Evolutionary conservation across 2,113 vertebrate genomes (phyloP), one percentile per base, ranked within the genome.

Genomic region (Corythoichthys intestinalis): DNA sequence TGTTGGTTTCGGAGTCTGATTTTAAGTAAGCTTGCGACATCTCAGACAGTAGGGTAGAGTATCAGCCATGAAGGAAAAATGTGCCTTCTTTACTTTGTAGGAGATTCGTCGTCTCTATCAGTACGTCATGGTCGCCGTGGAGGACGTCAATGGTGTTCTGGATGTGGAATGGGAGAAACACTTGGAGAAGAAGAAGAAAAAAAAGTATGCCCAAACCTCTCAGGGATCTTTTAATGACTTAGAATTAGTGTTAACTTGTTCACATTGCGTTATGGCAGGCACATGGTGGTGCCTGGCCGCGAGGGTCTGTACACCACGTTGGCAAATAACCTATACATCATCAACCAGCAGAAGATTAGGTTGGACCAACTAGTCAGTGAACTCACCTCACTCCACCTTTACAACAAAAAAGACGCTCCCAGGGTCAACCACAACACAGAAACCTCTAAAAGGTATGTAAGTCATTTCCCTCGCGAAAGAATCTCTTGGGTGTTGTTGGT

Each of bases 111-210:
- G 92, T 72, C 85, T 98, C 66, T 95, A 98, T 79, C 97, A 98
- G 70, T 98, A 98, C 0, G 94, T 96, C 14, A 96, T 91, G 65
- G 95, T 95, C 84, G 94, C 96, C 10, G 95, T 99, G 67, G 96
- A 98, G 80, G 96, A 96, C 35, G 96, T 99, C 67, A 99, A 96
- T 11, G 96, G 95, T 0, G 94, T 99, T 9, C 78, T 99, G 70
- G 95, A 99, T 84, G 80, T 96, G 77, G 96, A 98, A 71, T 99
- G 98, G 98, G 96, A 98, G 63, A 92, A 91, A 54, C 93, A 97
- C 72, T 79, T 98, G 90, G 95, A 98, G 59, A 94, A 94, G 80
- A 94, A 93, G 78, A 96, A 88, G 59, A 95, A 94, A 53, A 94
- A 94, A 61, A 98, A 90, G 98, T 97, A 72, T 89, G 91, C 44